phyloP scores from a whole-genome alignment of 2,888 invertebrate species.

The Drosophila antonietae region DNA sequence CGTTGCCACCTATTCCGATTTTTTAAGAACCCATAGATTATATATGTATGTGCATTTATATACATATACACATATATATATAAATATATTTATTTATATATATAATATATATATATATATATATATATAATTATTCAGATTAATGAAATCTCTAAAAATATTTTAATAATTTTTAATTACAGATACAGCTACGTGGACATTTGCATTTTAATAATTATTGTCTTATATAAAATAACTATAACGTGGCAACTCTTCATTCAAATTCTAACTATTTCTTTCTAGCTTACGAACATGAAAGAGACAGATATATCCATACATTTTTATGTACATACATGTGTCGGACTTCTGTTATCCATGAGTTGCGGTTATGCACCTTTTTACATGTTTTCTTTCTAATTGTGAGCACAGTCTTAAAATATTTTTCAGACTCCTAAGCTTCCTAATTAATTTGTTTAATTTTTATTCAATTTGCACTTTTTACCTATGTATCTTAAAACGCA shows the following conservation, averaged over 20 bases:
- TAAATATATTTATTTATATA: neutral
- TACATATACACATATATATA: neutral
- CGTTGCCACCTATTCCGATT: conserved; percentile 57
- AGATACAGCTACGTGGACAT: neutral
- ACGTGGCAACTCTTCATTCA: conserved; percentile 56
- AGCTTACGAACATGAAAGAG: conserved; percentile 22
- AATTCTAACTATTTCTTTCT: conserved; percentile 28
- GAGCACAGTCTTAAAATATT: neutral
- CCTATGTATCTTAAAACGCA: conserved; percentile 30
- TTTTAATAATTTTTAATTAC: neutral
- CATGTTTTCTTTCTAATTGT: neutral
- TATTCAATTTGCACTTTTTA: conserved; percentile 11
- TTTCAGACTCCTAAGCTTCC: neutral
- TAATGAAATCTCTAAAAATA: too few relatives aligned
- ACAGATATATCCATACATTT: conserved; percentile 19
- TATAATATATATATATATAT: neutral
- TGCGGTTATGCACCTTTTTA: conserved; percentile 2
- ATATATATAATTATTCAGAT: neutral
- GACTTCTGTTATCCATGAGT: conserved; percentile 16
- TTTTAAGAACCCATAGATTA: neutral
- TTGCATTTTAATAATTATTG: neutral
- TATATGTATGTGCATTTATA: neutral
- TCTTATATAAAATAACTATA: conserved; percentile 58
- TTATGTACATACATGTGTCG: conserved; percentile 35
- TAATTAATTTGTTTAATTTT: neutral